Evolutionary conservation across 2,113 vertebrate genomes (phyloP).

Genomic region (Copsychus sechellarum): DNA sequence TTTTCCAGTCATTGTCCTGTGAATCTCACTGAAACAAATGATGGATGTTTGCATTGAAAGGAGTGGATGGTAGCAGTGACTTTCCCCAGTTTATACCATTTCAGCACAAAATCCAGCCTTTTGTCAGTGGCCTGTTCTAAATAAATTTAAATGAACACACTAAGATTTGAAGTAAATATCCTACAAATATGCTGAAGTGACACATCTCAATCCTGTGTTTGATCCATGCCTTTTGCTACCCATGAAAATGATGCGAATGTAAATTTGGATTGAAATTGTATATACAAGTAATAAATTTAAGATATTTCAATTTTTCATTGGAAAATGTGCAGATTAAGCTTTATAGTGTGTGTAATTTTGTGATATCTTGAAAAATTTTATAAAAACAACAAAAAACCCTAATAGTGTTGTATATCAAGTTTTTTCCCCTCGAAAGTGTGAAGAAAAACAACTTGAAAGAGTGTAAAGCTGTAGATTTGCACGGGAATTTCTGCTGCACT

Average conservation of each 20-base stretch:
- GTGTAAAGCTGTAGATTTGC: not conserved
- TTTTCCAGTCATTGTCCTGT: not conserved
- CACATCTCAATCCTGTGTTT: slow-evolving; percentile 43
- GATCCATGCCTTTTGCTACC: slow-evolving; percentile 50
- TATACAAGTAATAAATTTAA: slow-evolving; percentile 67
- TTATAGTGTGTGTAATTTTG: slow-evolving; percentile 65
- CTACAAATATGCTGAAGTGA: slow-evolving; percentile 15
- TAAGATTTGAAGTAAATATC: not conserved
- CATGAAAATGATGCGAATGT: slow-evolving; percentile 63
- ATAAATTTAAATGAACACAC: not conserved
- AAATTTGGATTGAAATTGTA: slow-evolving; percentile 75
- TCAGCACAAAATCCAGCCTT: slow-evolving; percentile 2
- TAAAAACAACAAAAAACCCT: slow-evolving; percentile 55
- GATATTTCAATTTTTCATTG: slow-evolving; percentile 62
- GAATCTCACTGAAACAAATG: not conserved
- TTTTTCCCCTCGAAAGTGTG: rapidly evolving
- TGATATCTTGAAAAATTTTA: slow-evolving; percentile 69
- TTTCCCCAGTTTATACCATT: not conserved
- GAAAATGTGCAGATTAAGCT: slow-evolving; percentile 60
- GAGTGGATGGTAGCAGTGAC: not conserved
- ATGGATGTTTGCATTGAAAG: not conserved
- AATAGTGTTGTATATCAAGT: not conserved
- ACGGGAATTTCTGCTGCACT: not conserved
- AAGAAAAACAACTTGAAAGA: not conserved
- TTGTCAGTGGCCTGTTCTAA: slow-evolving; percentile 4